Evolutionary conservation across 2,113 vertebrate species (phyloP).

Genomic region (Gobiocypris rarus): DNA sequence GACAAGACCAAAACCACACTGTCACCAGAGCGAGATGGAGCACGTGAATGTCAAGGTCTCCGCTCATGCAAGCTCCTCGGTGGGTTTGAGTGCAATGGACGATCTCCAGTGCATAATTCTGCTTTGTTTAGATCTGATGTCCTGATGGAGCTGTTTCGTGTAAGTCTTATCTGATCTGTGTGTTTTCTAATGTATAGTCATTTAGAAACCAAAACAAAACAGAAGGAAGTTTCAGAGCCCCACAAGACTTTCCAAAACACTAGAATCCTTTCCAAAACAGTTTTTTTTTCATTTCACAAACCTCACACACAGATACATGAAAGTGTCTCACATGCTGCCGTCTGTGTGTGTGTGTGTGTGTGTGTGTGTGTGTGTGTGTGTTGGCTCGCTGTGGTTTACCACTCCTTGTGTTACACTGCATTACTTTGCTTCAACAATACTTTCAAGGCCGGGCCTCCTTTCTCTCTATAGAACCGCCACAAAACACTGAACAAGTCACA

Average conservation of each 20-base stretch:
- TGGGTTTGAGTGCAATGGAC: not conserved
- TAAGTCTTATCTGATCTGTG: not conserved
- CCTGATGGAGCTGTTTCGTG: not conserved
- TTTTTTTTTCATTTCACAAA: slow-evolving; percentile 53
- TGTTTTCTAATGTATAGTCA: not conserved
- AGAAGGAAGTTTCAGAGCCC: not conserved
- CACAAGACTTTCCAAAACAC: slow-evolving; percentile 37
- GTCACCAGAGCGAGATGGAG: slow-evolving; percentile 53
- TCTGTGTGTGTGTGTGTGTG: slow-evolving; percentile 31
- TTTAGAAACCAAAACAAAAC: slow-evolving; percentile 9
- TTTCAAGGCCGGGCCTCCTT: slow-evolving; percentile 57
- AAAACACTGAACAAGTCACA: slow-evolving; percentile 73
- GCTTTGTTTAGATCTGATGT: slow-evolving; percentile 4
- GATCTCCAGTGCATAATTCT: not conserved
- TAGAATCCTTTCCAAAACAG: slow-evolving; percentile 19
- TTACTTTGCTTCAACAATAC: slow-evolving; percentile 72
- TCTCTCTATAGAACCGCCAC: slow-evolving; percentile 64
- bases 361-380: slow-evolving; percentile 30
- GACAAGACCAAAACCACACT: slow-evolving; percentile 54
- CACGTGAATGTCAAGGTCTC: slow-evolving; percentile 30
- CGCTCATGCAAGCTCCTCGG: too few relatives aligned
- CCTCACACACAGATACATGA: slow-evolving; percentile 46
- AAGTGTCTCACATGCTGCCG: slow-evolving; percentile 57
- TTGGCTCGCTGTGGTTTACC: slow-evolving; percentile 78
- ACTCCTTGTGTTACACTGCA: slow-evolving; percentile 79